Conservation (phyloP, 2,797 vertebrate genomes). For the Heteromormyrus szaboi region DNA sequence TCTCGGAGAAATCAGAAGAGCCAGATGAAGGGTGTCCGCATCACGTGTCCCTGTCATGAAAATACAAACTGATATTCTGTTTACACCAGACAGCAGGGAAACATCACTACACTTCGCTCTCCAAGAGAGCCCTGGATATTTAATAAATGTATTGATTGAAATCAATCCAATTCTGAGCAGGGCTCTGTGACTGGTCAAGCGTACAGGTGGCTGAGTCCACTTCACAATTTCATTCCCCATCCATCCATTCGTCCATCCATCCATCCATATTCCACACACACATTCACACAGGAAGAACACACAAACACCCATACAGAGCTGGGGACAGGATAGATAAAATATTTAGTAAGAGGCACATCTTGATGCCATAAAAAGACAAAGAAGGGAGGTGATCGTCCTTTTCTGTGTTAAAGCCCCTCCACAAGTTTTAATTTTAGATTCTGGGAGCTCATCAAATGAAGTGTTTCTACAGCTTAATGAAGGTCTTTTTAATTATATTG, state of each 20-base stretch:
- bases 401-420: background rate
- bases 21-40: background rate
- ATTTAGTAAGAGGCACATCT: background rate
- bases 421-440: constrained; percentile 17
- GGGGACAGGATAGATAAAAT: background rate
- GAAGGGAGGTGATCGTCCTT: background rate
- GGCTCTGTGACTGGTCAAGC: background rate
- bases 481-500: constrained; percentile 14
- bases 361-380: background rate
- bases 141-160: background rate
- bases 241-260: background rate
- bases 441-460: constrained; percentile 6
- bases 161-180: background rate
- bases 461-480: background rate
- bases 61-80: background rate
- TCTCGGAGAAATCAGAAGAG: background rate
- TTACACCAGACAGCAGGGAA: background rate
- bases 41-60: background rate
- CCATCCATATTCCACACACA: background rate
- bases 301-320: background rate
- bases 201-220: background rate
- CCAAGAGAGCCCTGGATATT: background rate
- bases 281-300: background rate
- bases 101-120: background rate
- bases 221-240: background rate